A percentile compares a stretch with the other conserved stretches of the same genome.
These are phyloP conservation scores for Arrhamphus sclerolepis DNA, from an alignment of 2,797 vertebrate species.

Conservation along the genomic window DNA sequence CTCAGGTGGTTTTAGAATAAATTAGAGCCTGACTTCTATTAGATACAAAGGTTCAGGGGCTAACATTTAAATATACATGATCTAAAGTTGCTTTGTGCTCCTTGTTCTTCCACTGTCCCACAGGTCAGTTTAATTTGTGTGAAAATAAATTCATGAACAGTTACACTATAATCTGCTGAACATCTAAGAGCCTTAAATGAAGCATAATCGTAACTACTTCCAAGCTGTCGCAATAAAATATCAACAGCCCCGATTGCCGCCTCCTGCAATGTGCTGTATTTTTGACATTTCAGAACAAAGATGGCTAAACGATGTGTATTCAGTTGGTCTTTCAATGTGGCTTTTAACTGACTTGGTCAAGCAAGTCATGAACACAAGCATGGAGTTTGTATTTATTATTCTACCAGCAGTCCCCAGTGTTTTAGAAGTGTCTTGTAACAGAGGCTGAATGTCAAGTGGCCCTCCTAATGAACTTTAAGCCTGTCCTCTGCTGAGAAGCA, in stretches of 20 bases:
- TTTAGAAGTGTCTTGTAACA: constrained; percentile 59
- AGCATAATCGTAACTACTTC: neutral
- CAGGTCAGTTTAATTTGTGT: constrained; percentile 30
- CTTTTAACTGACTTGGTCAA: neutral
- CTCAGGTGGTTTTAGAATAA: constrained; percentile 58
- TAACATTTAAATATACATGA: constrained; percentile 58
- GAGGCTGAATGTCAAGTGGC: constrained; percentile 62
- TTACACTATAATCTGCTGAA: neutral
- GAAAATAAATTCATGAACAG: constrained; percentile 21
- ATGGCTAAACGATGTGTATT: neutral
- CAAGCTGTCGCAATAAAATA: neutral
- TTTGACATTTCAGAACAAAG: constrained; percentile 20
- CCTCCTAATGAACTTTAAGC: constrained; percentile 61
- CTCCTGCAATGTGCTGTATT: neutral
- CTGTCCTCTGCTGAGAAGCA: constrained; percentile 66
- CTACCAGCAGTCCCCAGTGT: constrained; percentile 48
- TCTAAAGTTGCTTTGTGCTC: constrained; percentile 11
- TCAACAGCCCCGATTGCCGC: neutral
- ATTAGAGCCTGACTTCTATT: constrained; percentile 50
- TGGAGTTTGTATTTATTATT: constrained; percentile 54
- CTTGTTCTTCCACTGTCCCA: constrained; percentile 19
- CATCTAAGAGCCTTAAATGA: neutral
- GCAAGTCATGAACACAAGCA: constrained; percentile 1
- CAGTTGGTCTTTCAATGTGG: constrained; percentile 4
- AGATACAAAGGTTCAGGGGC: constrained; percentile 52